Evolutionary conservation across 2,888 invertebrate genomes (phyloP).

Genomic region (Nezara viridula): DNA sequence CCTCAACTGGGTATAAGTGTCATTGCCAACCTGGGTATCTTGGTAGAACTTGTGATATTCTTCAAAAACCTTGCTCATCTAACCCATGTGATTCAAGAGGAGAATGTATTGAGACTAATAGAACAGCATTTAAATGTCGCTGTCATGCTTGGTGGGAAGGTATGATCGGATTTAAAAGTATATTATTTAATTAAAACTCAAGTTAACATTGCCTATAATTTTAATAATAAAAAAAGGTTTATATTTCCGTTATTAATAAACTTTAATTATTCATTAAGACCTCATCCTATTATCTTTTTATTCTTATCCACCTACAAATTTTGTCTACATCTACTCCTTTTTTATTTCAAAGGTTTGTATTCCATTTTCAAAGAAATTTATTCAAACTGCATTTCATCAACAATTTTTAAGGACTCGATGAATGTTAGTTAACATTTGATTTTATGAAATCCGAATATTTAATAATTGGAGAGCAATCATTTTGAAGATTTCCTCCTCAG

Average conservation of each 20-base stretch:
- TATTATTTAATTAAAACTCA: background rate
- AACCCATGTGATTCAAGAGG: constrained; percentile 84
- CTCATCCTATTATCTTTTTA: background rate
- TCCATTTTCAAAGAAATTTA: no score
- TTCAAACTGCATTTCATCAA: no score
- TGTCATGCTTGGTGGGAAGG: constrained; percentile 84
- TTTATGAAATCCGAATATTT: no score
- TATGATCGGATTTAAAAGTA: constrained; percentile 64
- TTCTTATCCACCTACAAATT: background rate
- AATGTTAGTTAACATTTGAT: no score
- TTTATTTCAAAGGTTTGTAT: background rate
- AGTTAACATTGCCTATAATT: background rate
- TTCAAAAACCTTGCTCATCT: constrained; percentile 79
- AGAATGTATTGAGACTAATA: constrained; percentile 78
- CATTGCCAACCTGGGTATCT: constrained; percentile 78
- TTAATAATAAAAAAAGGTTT: no score
- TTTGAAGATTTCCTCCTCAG: no score
- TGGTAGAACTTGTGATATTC: constrained; percentile 78
- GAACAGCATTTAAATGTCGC: constrained; percentile 76
- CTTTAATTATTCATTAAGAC: background rate
- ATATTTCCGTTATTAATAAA: background rate
- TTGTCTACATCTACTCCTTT: background rate
- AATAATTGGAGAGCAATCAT: no score
- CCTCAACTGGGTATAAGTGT: constrained; percentile 73
- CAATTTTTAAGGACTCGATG: no score